Evolutionary conservation across 2,888 invertebrate species (phyloP).

Genomic region (Incurvaria masculella): DNA sequence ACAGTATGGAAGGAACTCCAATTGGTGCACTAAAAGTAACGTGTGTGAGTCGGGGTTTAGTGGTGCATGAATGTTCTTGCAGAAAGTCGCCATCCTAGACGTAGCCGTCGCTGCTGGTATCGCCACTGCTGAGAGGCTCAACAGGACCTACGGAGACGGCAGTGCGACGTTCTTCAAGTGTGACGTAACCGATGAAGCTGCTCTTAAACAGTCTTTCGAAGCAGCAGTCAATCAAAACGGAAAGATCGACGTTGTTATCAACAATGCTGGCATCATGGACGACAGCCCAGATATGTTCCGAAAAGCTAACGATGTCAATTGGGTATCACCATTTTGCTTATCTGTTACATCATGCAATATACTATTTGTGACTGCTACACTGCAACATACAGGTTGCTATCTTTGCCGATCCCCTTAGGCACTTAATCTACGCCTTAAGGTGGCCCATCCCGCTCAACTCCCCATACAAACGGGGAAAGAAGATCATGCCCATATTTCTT

Average conservation of each 20-base stretch:
- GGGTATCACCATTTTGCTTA: slow-evolving; percentile 18
- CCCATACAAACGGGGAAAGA: no score
- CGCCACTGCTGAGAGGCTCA: slow-evolving; percentile 5
- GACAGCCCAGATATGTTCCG: slow-evolving; percentile 25
- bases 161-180: slow-evolving; percentile 7
- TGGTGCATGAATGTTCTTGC: no score
- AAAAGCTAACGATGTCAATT: slow-evolving; percentile 27
- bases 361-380: no score
- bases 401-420: no score
- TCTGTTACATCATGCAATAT: no score
- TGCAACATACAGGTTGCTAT: no score
- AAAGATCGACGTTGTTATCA: slow-evolving; percentile 27
- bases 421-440: no score
- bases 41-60: no score
- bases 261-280: slow-evolving; percentile 31
- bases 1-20: no score
- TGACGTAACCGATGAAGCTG: slow-evolving; percentile 7
- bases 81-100: slow-evolving; percentile 5
- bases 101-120: slow-evolving; percentile 5
- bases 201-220: slow-evolving; percentile 4
- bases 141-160: slow-evolving; percentile 4
- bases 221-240: slow-evolving; percentile 15
- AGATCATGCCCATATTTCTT: no score
- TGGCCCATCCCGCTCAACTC: no score
- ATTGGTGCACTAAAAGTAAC: no score